Conservation (phyloP, 2,797 vertebrate genomes). For the Rhynchonycteris naso region DNA sequence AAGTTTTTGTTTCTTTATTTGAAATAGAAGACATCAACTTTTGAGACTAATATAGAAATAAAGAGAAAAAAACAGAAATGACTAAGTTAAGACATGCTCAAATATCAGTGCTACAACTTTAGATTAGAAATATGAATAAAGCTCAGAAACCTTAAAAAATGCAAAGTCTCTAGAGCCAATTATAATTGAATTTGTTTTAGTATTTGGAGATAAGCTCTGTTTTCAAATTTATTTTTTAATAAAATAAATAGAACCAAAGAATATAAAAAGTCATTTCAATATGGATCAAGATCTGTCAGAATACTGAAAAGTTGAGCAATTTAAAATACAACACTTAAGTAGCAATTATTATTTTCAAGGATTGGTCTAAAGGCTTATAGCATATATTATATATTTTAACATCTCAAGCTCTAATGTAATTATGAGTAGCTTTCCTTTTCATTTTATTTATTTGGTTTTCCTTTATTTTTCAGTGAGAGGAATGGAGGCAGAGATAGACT, state of each 20-base stretch:
- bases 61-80: not conserved
- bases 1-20: not conserved
- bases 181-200: not conserved
- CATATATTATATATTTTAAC: not conserved
- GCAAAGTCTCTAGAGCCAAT: not conserved
- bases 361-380: not conserved
- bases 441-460: not conserved
- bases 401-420: not conserved
- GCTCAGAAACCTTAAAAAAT: not conserved
- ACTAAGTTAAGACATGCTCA: not conserved
- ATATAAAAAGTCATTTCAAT: not conserved
- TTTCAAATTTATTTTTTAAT: not conserved
- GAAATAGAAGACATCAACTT: not conserved
- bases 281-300: not conserved
- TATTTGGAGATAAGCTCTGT: not conserved
- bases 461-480: no score
- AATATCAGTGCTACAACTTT: not conserved
- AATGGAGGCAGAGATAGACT: no score
- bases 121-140: not conserved
- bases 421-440: not conserved
- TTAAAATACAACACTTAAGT: slow-evolving; percentile 25
- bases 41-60: not conserved
- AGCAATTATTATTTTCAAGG: not conserved
- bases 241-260: not conserved
- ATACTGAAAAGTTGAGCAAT: not conserved